Evolutionary conservation across 2,797 vertebrate species (phyloP), one percentile per base, ranked within the genome.

Genomic region (Paguma larvata): DNA sequence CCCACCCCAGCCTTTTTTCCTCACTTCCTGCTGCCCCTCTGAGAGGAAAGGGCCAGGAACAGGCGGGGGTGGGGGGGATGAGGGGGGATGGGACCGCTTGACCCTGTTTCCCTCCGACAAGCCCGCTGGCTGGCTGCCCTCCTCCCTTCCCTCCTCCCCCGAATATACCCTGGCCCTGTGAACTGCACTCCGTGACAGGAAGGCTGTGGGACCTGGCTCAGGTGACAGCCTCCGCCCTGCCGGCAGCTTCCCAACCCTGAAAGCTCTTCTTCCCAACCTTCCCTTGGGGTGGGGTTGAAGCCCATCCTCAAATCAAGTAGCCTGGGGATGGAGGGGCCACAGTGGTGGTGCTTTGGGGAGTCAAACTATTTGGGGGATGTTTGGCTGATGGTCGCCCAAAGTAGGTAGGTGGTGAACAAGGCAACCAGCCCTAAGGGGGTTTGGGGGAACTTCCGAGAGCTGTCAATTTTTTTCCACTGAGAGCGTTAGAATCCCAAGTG

Each of bases 11-110:
- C 89, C 96, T 94, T 97, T 98, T 98, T 94, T 97, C 95, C 96
- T 97, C 96, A 97, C 98, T 98, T 98, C 98, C 98, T 98, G 97
- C 97, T 98, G 97, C 97, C 97, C 97, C 97, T 97, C 91, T 3
- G 84, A 96, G 91, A 97, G 98, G 97, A 98, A 98, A 97, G 90
- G 97, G 97, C 95, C 94, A 83, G 94, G 85, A 96, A 80, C 63
- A 30, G 78, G 80, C 25, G 25, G 0, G 21, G 93, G 92, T 78
- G 93, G 82, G 85, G 97, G 92, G 83, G 53, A 13, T 3, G 6
- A 2, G 18, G 18, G 93, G 92, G 82, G 95, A 85, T 77, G 97
- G 92, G 88, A 92, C 32, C 2, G 62, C 83, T 79, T 85, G 70
- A 93, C 95, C 91, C 41, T n/a, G 78, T 89, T 97, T 98, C 89